Percentiles rank a stretch among this genome's conserved stretches.
These are phyloP conservation scores for Triops longicaudatus DNA, from an alignment of 1,140 invertebrate species.

Conservation along the genomic window DNA sequence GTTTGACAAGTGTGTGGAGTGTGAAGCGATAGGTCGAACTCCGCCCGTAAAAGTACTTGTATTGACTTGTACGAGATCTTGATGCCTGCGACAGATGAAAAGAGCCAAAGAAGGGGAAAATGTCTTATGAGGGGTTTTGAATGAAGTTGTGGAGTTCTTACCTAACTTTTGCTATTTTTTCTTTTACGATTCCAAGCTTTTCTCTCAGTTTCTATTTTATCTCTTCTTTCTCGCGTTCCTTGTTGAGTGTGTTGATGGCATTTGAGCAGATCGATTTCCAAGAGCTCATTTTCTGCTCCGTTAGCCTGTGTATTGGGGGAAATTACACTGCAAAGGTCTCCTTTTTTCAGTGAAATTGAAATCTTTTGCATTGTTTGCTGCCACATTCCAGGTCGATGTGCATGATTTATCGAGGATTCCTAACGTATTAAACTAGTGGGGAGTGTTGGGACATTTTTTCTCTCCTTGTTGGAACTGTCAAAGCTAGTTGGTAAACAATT, in stretches of 20 bases:
- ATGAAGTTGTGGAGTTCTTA: conserved; percentile 2
- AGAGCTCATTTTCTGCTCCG: conserved; percentile 11
- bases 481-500: no score
- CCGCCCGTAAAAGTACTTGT: not conserved
- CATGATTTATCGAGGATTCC: not conserved
- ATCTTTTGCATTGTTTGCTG: not conserved
- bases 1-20: not conserved
- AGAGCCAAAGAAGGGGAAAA: not conserved
- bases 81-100: not conserved
- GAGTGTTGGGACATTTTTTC: no score
- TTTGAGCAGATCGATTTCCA: conserved; percentile 5
- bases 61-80: not conserved
- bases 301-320: conserved; percentile 14
- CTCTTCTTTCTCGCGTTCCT: no score
- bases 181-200: not conserved
- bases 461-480: no score
- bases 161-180: not conserved
- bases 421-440: not conserved
- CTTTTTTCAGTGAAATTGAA: not conserved
- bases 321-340: not conserved
- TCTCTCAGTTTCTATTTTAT: not conserved
- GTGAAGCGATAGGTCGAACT: not conserved
- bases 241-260: conserved; percentile 7
- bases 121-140: not conserved
- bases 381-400: not conserved